Conservation (phyloP, 2,113 vertebrate species). For the Ceyx margarethae region DNA sequence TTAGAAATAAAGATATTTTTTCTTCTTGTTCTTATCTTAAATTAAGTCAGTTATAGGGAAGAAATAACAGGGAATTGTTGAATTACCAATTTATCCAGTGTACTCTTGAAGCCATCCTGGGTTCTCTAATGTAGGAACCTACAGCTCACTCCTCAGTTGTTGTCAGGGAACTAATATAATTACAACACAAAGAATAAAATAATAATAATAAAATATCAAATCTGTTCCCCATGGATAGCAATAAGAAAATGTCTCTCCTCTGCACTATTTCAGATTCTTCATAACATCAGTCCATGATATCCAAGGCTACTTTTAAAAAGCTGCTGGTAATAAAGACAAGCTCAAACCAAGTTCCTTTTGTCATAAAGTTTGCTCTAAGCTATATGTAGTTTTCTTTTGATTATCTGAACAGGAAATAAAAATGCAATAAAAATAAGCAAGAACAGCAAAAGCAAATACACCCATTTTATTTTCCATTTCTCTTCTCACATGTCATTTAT, state of each 20-base stretch:
- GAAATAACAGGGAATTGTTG: neutral
- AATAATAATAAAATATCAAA: neutral
- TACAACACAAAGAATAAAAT: neutral
- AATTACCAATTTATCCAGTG: neutral
- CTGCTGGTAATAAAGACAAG: constrained; percentile 4
- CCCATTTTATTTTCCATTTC: constrained; percentile 3
- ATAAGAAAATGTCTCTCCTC: constrained; percentile 7
- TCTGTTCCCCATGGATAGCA: neutral
- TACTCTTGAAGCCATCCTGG: neutral
- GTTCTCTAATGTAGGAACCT: neutral
- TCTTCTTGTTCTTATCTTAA: neutral
- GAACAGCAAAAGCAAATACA: neutral
- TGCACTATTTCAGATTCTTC: neutral
- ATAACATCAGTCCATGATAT: neutral
- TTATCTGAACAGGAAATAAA: constrained; percentile 35
- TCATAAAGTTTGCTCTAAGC: neutral
- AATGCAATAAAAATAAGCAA: neutral
- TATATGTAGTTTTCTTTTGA: neutral
- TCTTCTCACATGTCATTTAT: constrained; percentile 20
- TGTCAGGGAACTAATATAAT: neutral
- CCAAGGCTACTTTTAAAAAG: constrained; percentile 3
- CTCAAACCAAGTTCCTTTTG: neutral
- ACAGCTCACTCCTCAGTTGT: neutral
- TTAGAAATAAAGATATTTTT: neutral
- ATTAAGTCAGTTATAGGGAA: neutral